Evolutionary conservation across 2,888 invertebrate genomes (phyloP), one percentile per base, ranked within the genome.

Genomic region (Alitta virens): DNA sequence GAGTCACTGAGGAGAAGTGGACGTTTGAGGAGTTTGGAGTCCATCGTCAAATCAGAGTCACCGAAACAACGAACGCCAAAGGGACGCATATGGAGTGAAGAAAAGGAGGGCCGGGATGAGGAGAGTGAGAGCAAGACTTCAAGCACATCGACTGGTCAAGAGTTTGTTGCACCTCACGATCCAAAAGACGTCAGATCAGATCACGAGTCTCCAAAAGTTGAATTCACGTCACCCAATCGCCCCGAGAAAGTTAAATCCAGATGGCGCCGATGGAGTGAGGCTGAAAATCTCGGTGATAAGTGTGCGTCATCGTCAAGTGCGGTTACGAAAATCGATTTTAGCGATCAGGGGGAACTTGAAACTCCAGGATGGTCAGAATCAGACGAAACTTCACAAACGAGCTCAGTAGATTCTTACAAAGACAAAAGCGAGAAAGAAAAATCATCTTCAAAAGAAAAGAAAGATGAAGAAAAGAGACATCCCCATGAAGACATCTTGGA

Each of bases 401-500:
- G 18, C 23, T 49, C 23, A 3, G 49, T 49, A 3, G 33, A 33
- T 12, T 33, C 33, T 12, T 33, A 33, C 33, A 33, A 33, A 33
- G 27, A 54, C 9, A 54, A 33, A 33, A 5, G 2, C 33, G 33
- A 27, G 9, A 54, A 54, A 27, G 33, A 27, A 18, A 33, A 26
- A n/a, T 14, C 25, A 2, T 18, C 2, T n/a, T 18, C 21, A 2
- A 56, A 38, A 40, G 33, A 33, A 5, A 5, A 5, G 2, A 16
- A 18, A 3, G 5, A 16, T 25, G 25, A 21, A 42, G 57, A 21
- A 61, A 63, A 46, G 52, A 56, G 24, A 42, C 52, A 5, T 5
- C 33, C 5, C 33, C 33, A 33, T 82, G 88, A 90, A 65, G 87
- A 88, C 72, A 86, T 95, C 55, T 88, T 88, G 58, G 94, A 94